phyloP scores from a whole-genome alignment of 1,140 invertebrate species.

The Campodea augens region DNA sequence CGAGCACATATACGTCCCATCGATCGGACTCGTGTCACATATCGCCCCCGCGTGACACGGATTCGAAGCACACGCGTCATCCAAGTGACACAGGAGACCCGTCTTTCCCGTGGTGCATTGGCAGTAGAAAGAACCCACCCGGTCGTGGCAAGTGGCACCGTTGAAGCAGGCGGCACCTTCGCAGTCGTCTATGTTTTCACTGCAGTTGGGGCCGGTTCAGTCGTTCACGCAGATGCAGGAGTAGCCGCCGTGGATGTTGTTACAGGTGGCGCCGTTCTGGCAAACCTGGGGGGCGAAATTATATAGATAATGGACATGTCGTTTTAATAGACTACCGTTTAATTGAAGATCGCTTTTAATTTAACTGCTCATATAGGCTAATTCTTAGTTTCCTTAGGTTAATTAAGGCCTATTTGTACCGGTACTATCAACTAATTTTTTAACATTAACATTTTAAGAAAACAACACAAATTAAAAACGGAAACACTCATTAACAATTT shows the following conservation, averaged over 20 bases:
- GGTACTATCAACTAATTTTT: no score
- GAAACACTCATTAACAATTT: no score
- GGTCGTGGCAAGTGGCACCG: conserved; percentile 87
- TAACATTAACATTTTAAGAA: no score
- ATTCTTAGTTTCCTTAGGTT: no score
- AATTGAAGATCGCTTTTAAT: no score
- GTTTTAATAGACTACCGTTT: no score
- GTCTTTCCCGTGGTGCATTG: conserved; percentile 88
- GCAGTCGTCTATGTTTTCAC: conserved; percentile 84
- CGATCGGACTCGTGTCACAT: conserved; percentile 88
- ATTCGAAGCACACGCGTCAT: conserved; percentile 91
- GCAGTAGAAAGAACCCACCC: conserved; percentile 86
- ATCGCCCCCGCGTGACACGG: conserved; percentile 84
- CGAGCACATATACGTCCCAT: conserved; percentile 81
- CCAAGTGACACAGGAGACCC: conserved; percentile 79
- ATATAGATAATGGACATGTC: no score
- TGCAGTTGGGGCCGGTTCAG: conserved; percentile 78
- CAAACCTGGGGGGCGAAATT: conserved; percentile 77
- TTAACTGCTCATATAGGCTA: no score
- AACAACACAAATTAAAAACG: no score
- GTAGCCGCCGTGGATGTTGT: conserved; percentile 71
- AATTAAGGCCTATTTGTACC: no score
- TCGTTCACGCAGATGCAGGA: conserved; percentile 93
- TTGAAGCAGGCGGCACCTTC: conserved; percentile 83
- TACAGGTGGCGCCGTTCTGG: conserved; percentile 86